A percentile compares a stretch with the other conserved stretches of the same genome.
phyloP scores from a whole-genome alignment of 1,140 invertebrate species.

The Heterodera schachtii region DNA sequence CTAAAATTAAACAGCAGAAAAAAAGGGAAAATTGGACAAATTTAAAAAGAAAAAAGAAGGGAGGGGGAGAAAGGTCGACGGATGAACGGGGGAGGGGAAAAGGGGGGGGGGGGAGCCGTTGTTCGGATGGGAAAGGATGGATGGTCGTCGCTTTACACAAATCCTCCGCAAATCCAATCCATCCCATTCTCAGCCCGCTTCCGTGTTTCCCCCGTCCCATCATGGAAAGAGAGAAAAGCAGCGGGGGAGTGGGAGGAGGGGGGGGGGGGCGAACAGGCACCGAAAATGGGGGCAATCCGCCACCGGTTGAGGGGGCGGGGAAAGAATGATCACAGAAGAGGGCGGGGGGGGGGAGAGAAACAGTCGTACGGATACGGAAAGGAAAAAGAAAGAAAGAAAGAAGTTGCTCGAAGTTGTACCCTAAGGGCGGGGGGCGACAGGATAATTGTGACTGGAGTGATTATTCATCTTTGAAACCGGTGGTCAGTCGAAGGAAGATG shows the following conservation, averaged over 20 bases:
- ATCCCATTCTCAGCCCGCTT: neutral
- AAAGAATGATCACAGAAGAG: neutral
- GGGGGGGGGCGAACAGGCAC: neutral
- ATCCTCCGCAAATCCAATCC: constrained; percentile 12
- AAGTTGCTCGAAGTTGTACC: neutral
- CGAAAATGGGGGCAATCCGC: constrained; percentile 13
- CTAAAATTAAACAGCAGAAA: neutral
- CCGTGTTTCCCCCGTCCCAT: neutral
- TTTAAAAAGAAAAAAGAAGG: neutral
- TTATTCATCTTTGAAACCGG: neutral
- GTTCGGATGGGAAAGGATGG: too few species aligned
- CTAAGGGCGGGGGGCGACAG: neutral
- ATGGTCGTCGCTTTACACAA: neutral
- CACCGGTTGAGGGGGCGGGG: constrained; percentile 1
- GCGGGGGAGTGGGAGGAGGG: neutral
- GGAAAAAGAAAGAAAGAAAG: too few species aligned
- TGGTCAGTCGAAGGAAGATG: neutral
- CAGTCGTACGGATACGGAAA: neutral
- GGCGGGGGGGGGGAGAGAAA: neutral
- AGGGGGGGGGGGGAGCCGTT: neutral
- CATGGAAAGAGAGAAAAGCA: neutral
- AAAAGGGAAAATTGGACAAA: neutral
- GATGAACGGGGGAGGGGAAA: neutral
- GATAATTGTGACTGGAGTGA: neutral
- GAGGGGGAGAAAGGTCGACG: neutral